Conservation (phyloP, 1,140 invertebrate species). For the Drosophila lacertosa region DNA sequence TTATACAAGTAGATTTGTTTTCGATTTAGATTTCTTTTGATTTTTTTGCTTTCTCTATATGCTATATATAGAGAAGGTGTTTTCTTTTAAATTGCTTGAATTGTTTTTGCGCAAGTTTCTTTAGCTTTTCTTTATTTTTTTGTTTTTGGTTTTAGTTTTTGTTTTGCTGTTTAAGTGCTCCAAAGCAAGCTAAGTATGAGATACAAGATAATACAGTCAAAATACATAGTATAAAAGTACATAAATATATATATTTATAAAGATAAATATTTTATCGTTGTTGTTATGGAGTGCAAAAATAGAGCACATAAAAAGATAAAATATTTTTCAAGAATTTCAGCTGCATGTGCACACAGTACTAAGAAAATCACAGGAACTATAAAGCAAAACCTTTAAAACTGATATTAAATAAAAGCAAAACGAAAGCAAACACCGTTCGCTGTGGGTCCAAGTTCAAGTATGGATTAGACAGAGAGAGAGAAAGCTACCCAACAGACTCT, state of each 20-base stretch:
- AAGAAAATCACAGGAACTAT: conserved; percentile 18
- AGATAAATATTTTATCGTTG: conserved; percentile 40
- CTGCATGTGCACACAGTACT: conserved; percentile 8
- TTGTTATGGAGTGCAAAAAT: conserved; percentile 37
- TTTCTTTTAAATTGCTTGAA: conserved; percentile 49
- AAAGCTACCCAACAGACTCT: neutral
- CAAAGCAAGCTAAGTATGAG: conserved; percentile 84
- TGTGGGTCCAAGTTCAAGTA: conserved; percentile 18
- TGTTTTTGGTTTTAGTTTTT: conserved; percentile 48
- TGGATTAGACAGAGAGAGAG: conserved; percentile 6
- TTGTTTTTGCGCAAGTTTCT: conserved; percentile 53
- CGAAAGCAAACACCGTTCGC: conserved; percentile 17
- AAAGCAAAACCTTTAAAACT: conserved; percentile 28
- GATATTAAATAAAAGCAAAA: conserved; percentile 8
- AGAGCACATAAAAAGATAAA: conserved; percentile 40
- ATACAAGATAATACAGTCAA: conserved; percentile 84
- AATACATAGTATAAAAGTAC: conserved; percentile 78
- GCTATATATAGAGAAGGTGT: conserved; percentile 42
- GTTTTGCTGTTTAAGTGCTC: conserved; percentile 83
- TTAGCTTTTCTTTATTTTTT: conserved; percentile 49
- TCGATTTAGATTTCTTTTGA: conserved; percentile 50
- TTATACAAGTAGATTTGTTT: conserved; percentile 60
- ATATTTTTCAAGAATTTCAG: conserved; percentile 25
- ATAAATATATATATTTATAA: conserved; percentile 52
- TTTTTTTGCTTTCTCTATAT: conserved; percentile 42